phyloP scores from a whole-genome alignment of 2,888 invertebrate genomes.

The Tetragonula carbonaria region DNA sequence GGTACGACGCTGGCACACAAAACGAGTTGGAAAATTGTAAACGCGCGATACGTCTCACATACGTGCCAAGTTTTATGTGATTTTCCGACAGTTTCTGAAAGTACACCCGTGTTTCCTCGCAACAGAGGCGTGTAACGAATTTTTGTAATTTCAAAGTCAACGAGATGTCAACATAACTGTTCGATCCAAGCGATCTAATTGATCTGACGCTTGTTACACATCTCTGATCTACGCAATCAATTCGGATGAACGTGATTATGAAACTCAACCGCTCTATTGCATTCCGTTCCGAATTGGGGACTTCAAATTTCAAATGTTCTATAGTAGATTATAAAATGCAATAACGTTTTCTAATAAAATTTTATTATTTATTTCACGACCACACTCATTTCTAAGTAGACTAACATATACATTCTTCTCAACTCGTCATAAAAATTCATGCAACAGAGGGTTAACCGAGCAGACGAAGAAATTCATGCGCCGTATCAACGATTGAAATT shows the following conservation, averaged over 20 bases:
- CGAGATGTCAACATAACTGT: slow-evolving; percentile 3
- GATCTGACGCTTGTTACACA: not conserved
- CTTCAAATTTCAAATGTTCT: too few relatives aligned
- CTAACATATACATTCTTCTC: too few relatives aligned
- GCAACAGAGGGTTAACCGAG: too few relatives aligned
- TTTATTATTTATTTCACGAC: too few relatives aligned
- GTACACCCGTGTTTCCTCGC: not conserved
- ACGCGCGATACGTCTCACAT: not conserved
- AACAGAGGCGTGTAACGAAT: not conserved
- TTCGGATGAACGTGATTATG: slow-evolving; percentile 3
- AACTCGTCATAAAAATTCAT: too few relatives aligned
- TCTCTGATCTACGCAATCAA: not conserved
- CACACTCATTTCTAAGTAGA: too few relatives aligned
- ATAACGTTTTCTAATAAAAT: too few relatives aligned
- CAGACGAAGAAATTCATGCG: not conserved
- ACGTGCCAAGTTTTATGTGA: not conserved
- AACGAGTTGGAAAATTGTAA: not conserved
- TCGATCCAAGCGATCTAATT: slow-evolving; percentile 4
- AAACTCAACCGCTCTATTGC: not conserved
- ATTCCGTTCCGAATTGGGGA: too few relatives aligned
- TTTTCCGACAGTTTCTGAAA: slow-evolving; percentile 1
- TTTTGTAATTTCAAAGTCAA: slow-evolving; percentile 3
- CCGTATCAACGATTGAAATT: not conserved
- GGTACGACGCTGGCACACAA: too few relatives aligned
- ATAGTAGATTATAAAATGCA: too few relatives aligned